Conservation (phyloP, 2,113 vertebrate genomes). For the Apeltes quadracus region DNA sequence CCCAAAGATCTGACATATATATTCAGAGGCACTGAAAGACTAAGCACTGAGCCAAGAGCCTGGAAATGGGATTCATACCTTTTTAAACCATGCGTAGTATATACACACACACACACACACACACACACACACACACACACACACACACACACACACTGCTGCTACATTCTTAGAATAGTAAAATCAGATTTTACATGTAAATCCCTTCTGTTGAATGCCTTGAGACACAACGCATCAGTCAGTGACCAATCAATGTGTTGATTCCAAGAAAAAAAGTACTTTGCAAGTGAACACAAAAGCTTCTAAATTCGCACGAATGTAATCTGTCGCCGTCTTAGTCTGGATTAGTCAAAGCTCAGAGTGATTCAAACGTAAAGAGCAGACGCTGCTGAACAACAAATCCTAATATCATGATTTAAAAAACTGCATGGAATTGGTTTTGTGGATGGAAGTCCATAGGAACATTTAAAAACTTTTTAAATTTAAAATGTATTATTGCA, state of each 20-base stretch:
- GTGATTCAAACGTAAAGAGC: not conserved
- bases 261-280: not conserved
- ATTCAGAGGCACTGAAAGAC: slow-evolving; percentile 11
- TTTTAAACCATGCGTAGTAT: slow-evolving; percentile 37
- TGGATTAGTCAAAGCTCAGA: not conserved
- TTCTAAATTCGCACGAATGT: not conserved
- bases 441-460: not conserved
- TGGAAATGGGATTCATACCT: slow-evolving; percentile 63
- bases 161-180: slow-evolving; percentile 38
- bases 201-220: slow-evolving; percentile 39
- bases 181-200: slow-evolving; percentile 60
- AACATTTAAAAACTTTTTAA: not conserved
- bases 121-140: not conserved
- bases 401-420: not conserved
- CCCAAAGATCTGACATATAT: not conserved
- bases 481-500: not conserved
- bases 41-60: slow-evolving; percentile 31
- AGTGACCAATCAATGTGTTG: not conserved
- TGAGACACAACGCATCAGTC: not conserved
- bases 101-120: not conserved
- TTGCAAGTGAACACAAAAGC: not conserved
- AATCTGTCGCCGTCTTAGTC: not conserved
- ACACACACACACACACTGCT: slow-evolving; percentile 11
- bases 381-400: not conserved
- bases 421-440: not conserved